Percentiles rank a stretch among this genome's conserved stretches.
Conservation (phyloP, 2,113 vertebrate genomes). For the Pao palembangensis region DNA sequence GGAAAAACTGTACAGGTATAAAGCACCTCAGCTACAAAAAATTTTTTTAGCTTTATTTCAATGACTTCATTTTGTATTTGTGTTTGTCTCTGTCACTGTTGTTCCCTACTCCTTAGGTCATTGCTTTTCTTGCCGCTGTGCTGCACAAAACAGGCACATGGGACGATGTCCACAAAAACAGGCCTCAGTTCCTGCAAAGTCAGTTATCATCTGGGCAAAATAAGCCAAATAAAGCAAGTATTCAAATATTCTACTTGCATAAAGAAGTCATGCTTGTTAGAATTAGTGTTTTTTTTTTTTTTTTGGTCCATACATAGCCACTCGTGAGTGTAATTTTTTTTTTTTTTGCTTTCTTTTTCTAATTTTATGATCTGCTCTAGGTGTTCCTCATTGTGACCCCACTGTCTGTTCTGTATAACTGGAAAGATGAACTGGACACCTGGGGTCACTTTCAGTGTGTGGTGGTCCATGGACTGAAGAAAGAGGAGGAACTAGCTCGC, state of each 20-base stretch:
- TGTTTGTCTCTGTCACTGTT: background rate
- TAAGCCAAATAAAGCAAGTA: conserved; percentile 79
- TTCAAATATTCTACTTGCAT: background rate
- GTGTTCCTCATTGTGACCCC: conserved; percentile 92
- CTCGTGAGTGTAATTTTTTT: background rate
- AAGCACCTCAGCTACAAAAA: background rate
- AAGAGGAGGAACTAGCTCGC: conserved; percentile 83
- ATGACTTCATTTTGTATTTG: background rate
- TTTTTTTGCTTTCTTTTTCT: background rate
- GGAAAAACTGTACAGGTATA: conserved; percentile 96
- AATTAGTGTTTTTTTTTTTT: background rate
- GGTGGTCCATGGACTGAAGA: conserved; percentile 86
- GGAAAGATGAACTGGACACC: conserved; percentile 93
- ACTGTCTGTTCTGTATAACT: conserved; percentile 94
- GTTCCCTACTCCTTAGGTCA: conserved; percentile 75
- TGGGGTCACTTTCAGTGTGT: conserved; percentile 91
- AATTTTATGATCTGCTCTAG: conserved; percentile 58
- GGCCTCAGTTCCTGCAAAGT: conserved; percentile 86
- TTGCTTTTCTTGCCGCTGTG: conserved; percentile 91
- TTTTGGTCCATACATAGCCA: background rate
- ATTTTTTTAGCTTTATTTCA: background rate
- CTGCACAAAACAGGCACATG: conserved; percentile 89
- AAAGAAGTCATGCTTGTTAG: background rate
- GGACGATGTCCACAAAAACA: conserved; percentile 91
- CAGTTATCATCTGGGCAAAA: conserved; percentile 67